Evolutionary conservation across 2,888 invertebrate genomes (phyloP).

Genomic region (Drosophila prolongata): DNA sequence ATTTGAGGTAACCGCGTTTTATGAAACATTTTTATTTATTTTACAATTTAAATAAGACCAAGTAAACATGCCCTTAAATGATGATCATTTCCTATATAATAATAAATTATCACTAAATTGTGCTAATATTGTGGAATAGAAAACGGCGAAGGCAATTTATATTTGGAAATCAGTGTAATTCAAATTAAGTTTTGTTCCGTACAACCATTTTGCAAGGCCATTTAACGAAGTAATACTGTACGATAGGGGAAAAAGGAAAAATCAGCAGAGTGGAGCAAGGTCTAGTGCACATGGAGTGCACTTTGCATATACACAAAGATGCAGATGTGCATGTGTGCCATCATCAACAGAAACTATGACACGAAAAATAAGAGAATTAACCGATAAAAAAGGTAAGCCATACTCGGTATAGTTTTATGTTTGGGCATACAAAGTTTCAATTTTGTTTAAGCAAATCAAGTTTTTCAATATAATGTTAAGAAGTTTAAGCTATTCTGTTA

Average conservation of each 20-base stretch:
- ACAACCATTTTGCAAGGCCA: not conserved
- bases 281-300: slow-evolving; percentile 30
- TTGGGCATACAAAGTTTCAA: not conserved
- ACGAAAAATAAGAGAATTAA: slow-evolving; percentile 14
- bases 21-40: too few species aligned
- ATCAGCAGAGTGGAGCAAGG: slow-evolving; percentile 18
- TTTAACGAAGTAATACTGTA: not conserved
- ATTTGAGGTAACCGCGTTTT: too few species aligned
- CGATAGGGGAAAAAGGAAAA: not conserved
- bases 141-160: too few species aligned
- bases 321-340: slow-evolving; percentile 17
- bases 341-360: slow-evolving; percentile 7
- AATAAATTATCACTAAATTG: too few species aligned
- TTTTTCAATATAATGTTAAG: not conserved
- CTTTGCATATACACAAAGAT: slow-evolving; percentile 16
- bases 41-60: too few species aligned
- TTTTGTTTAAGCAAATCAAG: not conserved
- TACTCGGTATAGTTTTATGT: not conserved
- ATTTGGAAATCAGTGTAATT: too few species aligned
- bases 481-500: too few species aligned
- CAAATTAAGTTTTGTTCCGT: too few species aligned
- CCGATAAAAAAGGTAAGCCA: slow-evolving; percentile 9
- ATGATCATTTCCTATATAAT: too few species aligned
- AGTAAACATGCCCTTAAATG: too few species aligned
- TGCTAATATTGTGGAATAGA: too few species aligned